Evolutionary conservation across 2,888 invertebrate genomes (phyloP).

Genomic region (Calameuta pallipes): DNA sequence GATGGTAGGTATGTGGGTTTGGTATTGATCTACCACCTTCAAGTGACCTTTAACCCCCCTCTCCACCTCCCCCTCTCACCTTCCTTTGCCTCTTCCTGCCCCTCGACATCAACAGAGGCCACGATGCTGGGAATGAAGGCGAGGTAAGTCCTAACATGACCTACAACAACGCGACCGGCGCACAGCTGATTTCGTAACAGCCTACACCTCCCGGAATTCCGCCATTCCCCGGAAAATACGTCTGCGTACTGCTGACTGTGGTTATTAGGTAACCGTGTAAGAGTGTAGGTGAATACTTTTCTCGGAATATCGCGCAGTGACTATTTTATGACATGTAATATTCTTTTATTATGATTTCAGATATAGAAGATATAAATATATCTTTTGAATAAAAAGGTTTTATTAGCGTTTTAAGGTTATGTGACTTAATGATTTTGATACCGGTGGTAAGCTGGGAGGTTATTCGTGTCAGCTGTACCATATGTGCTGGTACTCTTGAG

Average conservation of each 20-base stretch:
- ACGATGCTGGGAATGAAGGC: conserved; percentile 21
- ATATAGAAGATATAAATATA: background rate
- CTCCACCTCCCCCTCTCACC: conserved; percentile 20
- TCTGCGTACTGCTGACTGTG: background rate
- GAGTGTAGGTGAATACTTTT: background rate
- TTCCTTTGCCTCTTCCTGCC: conserved; percentile 2
- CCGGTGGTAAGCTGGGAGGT: background rate
- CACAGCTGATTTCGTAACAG: conserved; percentile 54
- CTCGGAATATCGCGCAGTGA: background rate
- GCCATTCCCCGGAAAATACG: conserved; percentile 38
- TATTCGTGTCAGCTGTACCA: background rate
- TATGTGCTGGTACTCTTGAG: background rate
- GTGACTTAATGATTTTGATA: background rate
- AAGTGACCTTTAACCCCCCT: conserved; percentile 51
- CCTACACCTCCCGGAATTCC: conserved; percentile 35
- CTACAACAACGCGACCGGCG: conserved; percentile 55
- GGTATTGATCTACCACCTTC: conserved; percentile 53
- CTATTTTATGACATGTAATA: background rate
- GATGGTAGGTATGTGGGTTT: conserved; percentile 45
- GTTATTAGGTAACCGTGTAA: background rate
- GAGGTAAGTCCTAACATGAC: conserved; percentile 45
- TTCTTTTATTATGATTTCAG: background rate
- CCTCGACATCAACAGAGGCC: conserved; percentile 5
- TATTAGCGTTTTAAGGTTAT: too few relatives aligned
- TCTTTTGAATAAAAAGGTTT: background rate